Conservation (phyloP, 2,113 vertebrate genomes). For the Bufo gargarizans region DNA sequence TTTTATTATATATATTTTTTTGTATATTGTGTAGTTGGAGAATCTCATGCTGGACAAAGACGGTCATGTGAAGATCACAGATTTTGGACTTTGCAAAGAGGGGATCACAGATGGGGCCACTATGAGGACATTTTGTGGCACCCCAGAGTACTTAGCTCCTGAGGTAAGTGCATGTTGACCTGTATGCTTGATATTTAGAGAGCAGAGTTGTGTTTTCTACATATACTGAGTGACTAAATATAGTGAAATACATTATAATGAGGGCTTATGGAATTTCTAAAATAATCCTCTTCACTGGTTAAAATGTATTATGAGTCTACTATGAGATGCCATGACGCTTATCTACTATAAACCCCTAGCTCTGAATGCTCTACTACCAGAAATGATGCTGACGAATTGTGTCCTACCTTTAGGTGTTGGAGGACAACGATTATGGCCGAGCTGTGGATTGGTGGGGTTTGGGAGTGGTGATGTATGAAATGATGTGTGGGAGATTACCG, state of each 20-base stretch:
- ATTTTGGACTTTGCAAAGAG: conserved; percentile 93
- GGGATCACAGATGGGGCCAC: conserved; percentile 91
- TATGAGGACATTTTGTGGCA: conserved; percentile 95
- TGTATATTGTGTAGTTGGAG: conserved; percentile 78
- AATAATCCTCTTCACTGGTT: no score
- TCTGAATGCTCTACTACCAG: not conserved
- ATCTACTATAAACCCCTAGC: no score
- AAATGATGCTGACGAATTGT: not conserved
- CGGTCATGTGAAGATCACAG: conserved; percentile 94
- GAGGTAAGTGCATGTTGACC: conserved; percentile 75
- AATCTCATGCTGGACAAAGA: conserved; percentile 97
- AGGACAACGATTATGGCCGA: conserved; percentile 90
- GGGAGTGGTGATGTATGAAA: conserved; percentile 94
- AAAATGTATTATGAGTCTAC: no score
- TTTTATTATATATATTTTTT: no score
- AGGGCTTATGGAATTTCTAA: no score
- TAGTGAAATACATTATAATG: no score
- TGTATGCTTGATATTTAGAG: not conserved
- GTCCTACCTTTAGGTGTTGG: conserved; percentile 79
- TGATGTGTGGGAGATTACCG: conserved; percentile 91
- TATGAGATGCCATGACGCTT: no score
- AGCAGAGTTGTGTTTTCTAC: no score
- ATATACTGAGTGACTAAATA: no score
- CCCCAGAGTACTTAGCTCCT: conserved; percentile 90
- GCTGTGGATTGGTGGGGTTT: conserved; percentile 95